Conservation (phyloP, 2,113 vertebrate genomes). For the Phodopus roborovskii region DNA sequence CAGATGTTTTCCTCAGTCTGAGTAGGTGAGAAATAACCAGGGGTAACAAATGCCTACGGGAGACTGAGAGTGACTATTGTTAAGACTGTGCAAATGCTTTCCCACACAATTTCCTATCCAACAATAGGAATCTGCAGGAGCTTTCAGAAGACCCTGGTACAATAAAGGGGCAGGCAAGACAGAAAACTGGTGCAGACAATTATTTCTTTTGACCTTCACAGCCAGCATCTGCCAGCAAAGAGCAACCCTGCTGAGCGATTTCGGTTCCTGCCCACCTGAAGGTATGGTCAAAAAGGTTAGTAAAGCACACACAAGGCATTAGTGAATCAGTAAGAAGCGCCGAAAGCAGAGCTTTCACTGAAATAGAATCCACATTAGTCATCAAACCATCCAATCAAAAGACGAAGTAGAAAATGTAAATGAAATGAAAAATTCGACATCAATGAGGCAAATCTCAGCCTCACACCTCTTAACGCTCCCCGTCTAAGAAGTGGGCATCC, state of each 20-base stretch:
- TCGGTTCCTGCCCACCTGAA: constrained; percentile 32
- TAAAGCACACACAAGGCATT: constrained; percentile 58
- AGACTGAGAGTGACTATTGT: not conserved
- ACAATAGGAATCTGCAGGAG: not conserved
- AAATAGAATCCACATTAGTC: not conserved
- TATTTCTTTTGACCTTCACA: constrained; percentile 47
- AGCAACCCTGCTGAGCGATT: not conserved
- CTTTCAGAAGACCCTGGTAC: not conserved
- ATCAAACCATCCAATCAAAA: constrained; percentile 1
- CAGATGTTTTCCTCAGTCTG: constrained; percentile 82
- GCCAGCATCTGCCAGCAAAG: not conserved
- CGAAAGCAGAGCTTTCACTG: constrained; percentile 20
- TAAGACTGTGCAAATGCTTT: constrained; percentile 12
- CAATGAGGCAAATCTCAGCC: not conserved
- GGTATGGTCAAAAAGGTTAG: constrained; percentile 31
- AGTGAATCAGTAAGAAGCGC: constrained; percentile 29
- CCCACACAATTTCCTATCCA: not conserved
- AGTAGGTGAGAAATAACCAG: not conserved
- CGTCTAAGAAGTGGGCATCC: not conserved
- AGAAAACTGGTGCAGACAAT: not conserved
- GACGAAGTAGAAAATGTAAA: not conserved
- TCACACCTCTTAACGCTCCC: not conserved
- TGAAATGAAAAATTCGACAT: not conserved
- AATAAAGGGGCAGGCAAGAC: not conserved
- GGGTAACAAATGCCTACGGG: constrained; percentile 20